Evolutionary conservation across 2,113 vertebrate species (phyloP), one percentile per base, ranked within the genome.

Genomic region (Platysteira castanea): DNA sequence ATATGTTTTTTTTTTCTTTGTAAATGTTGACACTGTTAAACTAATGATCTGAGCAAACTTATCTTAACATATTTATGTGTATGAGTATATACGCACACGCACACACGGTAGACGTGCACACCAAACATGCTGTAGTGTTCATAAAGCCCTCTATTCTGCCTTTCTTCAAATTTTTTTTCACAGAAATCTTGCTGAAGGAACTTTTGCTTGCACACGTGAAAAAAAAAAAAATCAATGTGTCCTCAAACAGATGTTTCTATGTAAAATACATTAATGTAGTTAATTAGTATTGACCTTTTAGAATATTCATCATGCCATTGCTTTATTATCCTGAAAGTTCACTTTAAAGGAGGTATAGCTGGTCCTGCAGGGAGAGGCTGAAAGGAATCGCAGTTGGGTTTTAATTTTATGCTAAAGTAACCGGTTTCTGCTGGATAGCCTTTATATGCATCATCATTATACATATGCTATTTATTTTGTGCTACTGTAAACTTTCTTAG

Each of bases 221-320:
- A n/a, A 83, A 67, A 42, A 77, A 95, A 95, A 95, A 90, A 93
- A 27, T 64, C 64, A 27, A 3, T 31, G 12, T 94, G 84, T 85
- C 89, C 73, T 90, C 73, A 57, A 84, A 84, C 89, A 97, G 76
- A 73, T 95, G 59, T 93, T 96, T 83, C 91, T 70, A 54, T 93
- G 69, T 94, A 93, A 98, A 97, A 97, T 91, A 80, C 84, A 94
- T 95, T 95, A 97, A 95, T 96, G 41, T 65, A 91, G 81, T 97
- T 98, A 98, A 98, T 97, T 97, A 97, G 49, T 91, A 95, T 61
- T 97, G 97, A 97, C 79, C 96, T 98, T 98, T 96, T 97, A 84
- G 78, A 93, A 85, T 98, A 97, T 98, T 97, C 97, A 97, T 97
- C 87, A 92, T 85, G 49, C n/a, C 71, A 42, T 53, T 91, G 15